Evolutionary conservation across 2,888 invertebrate species (phyloP), one percentile per base, ranked within the genome.

Genomic region (Oxyteleia sp.): DNA sequence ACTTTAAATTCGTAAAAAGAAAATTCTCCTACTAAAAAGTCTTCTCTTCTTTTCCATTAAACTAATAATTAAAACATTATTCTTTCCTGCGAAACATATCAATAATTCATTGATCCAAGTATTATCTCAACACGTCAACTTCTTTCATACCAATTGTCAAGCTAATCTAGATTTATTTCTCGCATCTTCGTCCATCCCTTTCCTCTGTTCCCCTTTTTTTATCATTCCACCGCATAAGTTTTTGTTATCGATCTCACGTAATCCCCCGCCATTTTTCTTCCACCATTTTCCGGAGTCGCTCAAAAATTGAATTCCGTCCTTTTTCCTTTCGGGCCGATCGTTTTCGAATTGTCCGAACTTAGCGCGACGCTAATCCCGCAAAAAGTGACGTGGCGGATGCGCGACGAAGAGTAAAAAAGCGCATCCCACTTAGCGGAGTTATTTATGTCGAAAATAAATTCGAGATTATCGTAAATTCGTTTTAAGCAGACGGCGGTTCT

Each of bases 401-500:
- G 35, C 49, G 35, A 7, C 13, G 47, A 16, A 47, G 47, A 55
- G 29, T 18, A 71, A 72, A 63, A 53, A 72, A 45, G n/a, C 43
- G 63, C 47, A 63, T 64, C 45, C 63, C 45, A 35, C 43, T 51
- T 63, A 26, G 74, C 43, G 32, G 43, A 53, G 63, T 64, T 74
- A 74, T 74, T 74, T 74, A 74, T 55, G 74, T 41, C 63, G 23
- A 74, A 64, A 74, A 64, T 74, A 74, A 74, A 74, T 74, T 74
- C 47, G 64, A 18, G 64, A 64, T 64, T 64, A 64, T 64, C 64
- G 64, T 64, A 53, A 64, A 74, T 74, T 74, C 64, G 64, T 16
- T 64, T 55, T 16, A 51, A 72, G 61, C 61, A 26, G 63, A 59
- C 57, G 26, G 35, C 43, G 47, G 66, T 66, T 66, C 59, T 76